These are phyloP conservation scores for Cynopterus sphinx DNA, from an alignment of 2,797 vertebrate species.

Conservation along the genomic window DNA sequence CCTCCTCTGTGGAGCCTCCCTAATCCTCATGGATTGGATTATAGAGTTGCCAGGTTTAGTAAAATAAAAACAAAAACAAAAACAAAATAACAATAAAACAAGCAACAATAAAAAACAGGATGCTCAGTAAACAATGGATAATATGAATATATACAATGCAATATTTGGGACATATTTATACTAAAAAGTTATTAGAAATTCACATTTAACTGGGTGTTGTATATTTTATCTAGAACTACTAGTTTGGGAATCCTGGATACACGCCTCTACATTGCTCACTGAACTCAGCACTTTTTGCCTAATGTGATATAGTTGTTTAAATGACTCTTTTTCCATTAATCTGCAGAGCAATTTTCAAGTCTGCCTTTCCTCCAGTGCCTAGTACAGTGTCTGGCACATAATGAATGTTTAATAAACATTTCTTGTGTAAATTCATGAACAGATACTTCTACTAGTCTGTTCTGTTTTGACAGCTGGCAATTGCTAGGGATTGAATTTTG, in stretches of 20 bases:
- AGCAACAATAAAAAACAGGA: not conserved
- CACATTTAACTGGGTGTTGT: not conserved
- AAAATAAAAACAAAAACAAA: not conserved
- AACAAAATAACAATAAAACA: not conserved
- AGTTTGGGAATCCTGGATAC: not conserved
- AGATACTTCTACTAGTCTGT: not conserved
- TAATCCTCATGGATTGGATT: not conserved
- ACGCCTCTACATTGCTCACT: not conserved
- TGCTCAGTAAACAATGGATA: not conserved
- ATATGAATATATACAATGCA: not conserved
- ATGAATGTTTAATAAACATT: not conserved
- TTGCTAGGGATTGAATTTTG: not conserved
- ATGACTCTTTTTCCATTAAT: not conserved
- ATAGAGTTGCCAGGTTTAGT: not conserved
- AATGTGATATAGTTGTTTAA: not conserved
- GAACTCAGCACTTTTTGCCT: not conserved
- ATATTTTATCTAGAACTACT: not conserved
- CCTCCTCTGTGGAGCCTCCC: not conserved
- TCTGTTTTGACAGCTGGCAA: not conserved
- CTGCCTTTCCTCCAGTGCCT: not conserved
- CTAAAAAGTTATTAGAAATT: not conserved
- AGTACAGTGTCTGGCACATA: not conserved
- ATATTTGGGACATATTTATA: not conserved
- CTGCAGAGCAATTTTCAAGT: not conserved
- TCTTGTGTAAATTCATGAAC: not conserved